Base-by-base conservation (phyloP, 1,140 invertebrate genomes). In the Cyrtorhinus lividipennis region DNA sequence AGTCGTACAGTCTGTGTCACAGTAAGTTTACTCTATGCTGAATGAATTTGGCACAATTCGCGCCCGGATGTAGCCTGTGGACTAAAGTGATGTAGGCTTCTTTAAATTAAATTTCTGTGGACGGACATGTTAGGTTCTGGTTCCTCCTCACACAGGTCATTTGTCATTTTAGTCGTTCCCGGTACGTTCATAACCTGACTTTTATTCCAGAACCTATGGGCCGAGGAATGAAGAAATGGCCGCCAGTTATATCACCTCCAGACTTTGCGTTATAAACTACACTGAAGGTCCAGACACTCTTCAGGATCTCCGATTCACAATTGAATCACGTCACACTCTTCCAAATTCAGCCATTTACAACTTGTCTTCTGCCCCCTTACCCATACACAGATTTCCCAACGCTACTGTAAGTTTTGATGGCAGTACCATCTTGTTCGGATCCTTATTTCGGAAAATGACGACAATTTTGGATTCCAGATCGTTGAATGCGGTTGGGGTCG, bases 1-100 rank as follows among this genome's bases (percentile, higher is more conserved):
- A 81, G 90, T 98, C 15, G 95, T 97, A 83, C 91, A 95, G 71
- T 90, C 92, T 25, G 90, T 97, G 56, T 92, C 94, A 72, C 90
- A 92, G 87, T 90, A 75, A 83, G 84, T 84, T 22, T 24, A 26
- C 18, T n/a, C n/a, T n/a, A n/a, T n/a, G n/a, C n/a, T n/a, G n/a
- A n/a, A n/a, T n/a, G n/a, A 53, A 44, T n/a, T n/a, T 10, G 10
- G 10, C n/a, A n/a, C n/a, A n/a, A n/a, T n/a, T n/a, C n/a, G n/a
- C n/a, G n/a, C n/a, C n/a, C n/a, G n/a, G n/a, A n/a, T n/a, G n/a
- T n/a, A n/a, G n/a, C n/a, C n/a, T n/a, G n/a, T n/a, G n/a, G n/a
- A n/a, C n/a, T n/a, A n/a, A n/a, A n/a, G n/a, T n/a, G n/a, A n/a
- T n/a, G n/a, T n/a, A n/a, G n/a, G n/a, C n/a, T n/a, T n/a, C n/a